These are phyloP conservation scores for Progne subis DNA, from an alignment of 2,113 vertebrate genomes.

Conservation along the genomic window DNA sequence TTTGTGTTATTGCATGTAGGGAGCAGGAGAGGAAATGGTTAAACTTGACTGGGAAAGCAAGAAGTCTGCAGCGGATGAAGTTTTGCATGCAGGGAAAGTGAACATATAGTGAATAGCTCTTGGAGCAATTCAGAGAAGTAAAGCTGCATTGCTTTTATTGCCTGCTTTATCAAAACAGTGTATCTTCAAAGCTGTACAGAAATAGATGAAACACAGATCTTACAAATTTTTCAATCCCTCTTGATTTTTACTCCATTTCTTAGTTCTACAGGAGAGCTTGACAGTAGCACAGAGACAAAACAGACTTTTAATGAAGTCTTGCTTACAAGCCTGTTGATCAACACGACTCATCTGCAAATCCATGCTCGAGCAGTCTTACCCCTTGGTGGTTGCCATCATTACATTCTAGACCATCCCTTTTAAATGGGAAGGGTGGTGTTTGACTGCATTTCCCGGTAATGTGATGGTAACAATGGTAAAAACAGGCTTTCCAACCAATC, in stretches of 20 bases:
- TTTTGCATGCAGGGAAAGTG: not conserved
- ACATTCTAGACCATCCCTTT: not conserved
- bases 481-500: not conserved
- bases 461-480: not conserved
- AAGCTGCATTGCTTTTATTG: not conserved
- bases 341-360: not conserved
- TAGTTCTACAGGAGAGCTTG: not conserved
- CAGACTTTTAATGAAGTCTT: not conserved
- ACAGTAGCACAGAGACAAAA: not conserved
- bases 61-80: not conserved
- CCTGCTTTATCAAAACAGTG: not conserved
- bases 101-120: not conserved
- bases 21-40: not conserved
- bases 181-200: not conserved
- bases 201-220: slow-evolving; percentile 1
- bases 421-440: not conserved
- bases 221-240: not conserved
- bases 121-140: not conserved
- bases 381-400: not conserved
- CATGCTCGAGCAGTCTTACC: not conserved
- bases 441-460: not conserved
- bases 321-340: not conserved
- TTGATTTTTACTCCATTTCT: slow-evolving; percentile 3
- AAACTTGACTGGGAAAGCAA: not conserved
- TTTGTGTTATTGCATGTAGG: not conserved